Evolutionary conservation across 2,888 invertebrate species (phyloP).

Genomic region (Sarcophaga caerulescens): DNA sequence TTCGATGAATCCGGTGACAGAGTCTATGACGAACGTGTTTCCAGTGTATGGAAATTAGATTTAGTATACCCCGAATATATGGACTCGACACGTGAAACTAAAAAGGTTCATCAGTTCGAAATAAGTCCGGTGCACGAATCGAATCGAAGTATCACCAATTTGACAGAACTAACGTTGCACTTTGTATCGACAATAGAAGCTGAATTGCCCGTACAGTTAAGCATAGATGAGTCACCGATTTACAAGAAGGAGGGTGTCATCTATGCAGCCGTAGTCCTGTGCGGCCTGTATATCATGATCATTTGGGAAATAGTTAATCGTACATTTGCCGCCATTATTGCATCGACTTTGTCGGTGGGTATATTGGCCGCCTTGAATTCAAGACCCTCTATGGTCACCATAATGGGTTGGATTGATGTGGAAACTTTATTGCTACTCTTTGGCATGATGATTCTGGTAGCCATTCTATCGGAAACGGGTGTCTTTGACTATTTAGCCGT

Average conservation of each 20-base stretch:
- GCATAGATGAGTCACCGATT: slow-evolving; percentile 85
- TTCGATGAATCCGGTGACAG: slow-evolving; percentile 72
- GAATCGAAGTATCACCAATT: slow-evolving; percentile 69
- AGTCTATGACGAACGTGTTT: slow-evolving; percentile 73
- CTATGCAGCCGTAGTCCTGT: slow-evolving; percentile 87
- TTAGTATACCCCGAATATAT: slow-evolving; percentile 77
- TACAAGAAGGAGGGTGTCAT: slow-evolving; percentile 86
- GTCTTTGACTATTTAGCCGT: slow-evolving; percentile 90
- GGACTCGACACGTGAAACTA: slow-evolving; percentile 81
- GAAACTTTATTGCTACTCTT: slow-evolving; percentile 87
- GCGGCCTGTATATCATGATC: slow-evolving; percentile 90
- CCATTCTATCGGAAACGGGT: slow-evolving; percentile 89
- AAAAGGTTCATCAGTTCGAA: slow-evolving; percentile 78
- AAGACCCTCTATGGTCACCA: slow-evolving; percentile 86
- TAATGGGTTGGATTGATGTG: slow-evolving; percentile 89
- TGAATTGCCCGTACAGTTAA: slow-evolving; percentile 82
- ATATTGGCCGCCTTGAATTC: slow-evolving; percentile 86
- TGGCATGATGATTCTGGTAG: slow-evolving; percentile 91
- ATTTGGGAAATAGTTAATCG: slow-evolving; percentile 88
- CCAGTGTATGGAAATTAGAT: slow-evolving; percentile 76
- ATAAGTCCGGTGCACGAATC: slow-evolving; percentile 71
- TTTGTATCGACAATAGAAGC: slow-evolving; percentile 76
- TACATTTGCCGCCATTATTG: slow-evolving; percentile 88
- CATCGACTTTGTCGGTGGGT: slow-evolving; percentile 87
- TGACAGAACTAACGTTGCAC: slow-evolving; percentile 74